phyloP scores from a whole-genome alignment of 2,113 vertebrate species.

The Siniperca knerii region DNA sequence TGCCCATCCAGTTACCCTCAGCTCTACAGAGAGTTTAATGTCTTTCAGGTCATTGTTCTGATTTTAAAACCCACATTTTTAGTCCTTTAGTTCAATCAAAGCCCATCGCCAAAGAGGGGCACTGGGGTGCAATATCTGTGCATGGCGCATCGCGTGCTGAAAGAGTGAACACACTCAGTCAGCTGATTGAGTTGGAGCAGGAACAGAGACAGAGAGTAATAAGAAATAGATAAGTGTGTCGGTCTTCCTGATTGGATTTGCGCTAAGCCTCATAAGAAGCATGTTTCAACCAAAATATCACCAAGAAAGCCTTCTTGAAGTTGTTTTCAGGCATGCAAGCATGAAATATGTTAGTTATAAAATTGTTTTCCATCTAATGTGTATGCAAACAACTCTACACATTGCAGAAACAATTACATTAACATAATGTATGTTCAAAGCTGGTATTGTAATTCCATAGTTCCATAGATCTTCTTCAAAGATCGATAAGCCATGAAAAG shows the following conservation, averaged over 20 bases:
- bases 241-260: too few relatives aligned
- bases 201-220: too few relatives aligned
- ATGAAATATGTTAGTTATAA: neutral
- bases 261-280: neutral
- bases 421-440: neutral
- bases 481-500: neutral
- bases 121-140: neutral
- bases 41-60: neutral
- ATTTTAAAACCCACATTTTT: neutral
- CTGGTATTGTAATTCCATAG: neutral
- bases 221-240: too few relatives aligned
- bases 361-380: neutral
- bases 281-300: neutral
- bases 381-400: neutral
- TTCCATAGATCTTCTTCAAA: neutral
- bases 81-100: neutral
- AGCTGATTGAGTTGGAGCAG: too few relatives aligned
- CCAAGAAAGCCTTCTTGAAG: neutral
- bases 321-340: neutral
- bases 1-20: neutral
- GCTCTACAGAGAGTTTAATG: neutral
- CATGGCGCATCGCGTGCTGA: too few relatives aligned
- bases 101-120: neutral
- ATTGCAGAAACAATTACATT: neutral
- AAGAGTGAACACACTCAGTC: too few relatives aligned